phyloP scores from a whole-genome alignment of 2,888 invertebrate genomes.

The Ectemnius lituratus region DNA sequence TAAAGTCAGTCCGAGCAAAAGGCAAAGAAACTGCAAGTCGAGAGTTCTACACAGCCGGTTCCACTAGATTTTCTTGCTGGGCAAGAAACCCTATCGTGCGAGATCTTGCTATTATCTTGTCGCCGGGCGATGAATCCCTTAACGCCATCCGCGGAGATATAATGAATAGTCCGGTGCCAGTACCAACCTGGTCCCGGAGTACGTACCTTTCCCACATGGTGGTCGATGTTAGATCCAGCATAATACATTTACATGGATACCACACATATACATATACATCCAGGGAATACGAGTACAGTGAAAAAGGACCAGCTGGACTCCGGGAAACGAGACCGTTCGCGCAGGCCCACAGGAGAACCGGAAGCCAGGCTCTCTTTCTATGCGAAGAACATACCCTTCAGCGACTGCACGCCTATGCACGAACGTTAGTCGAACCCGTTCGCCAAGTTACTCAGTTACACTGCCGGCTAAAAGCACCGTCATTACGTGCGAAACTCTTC shows the following conservation, averaged over 20 bases:
- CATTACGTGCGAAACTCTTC: too few species aligned
- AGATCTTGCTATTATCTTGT: conserved; percentile 3
- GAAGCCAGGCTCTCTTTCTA: too few species aligned
- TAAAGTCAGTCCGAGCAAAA: too few species aligned
- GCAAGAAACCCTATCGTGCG: neutral
- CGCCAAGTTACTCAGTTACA: conserved; percentile 48
- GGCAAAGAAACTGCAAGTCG: too few species aligned
- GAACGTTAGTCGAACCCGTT: conserved; percentile 47
- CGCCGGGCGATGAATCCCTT: neutral
- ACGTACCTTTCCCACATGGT: neutral
- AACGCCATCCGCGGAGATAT: conserved; percentile 9
- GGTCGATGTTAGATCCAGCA: neutral
- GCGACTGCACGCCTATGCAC: too few species aligned
- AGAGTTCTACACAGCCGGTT: too few species aligned
- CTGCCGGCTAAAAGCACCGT: conserved; percentile 8
- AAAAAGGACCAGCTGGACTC: conserved; percentile 3
- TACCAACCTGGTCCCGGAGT: neutral
- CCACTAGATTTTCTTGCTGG: too few species aligned
- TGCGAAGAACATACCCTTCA: too few species aligned
- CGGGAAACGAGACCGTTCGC: conserved; percentile 7
- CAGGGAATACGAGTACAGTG: too few species aligned
- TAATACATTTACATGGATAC: neutral
- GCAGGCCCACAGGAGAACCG: neutral
- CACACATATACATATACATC: too few species aligned
- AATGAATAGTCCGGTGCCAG: neutral